Evolutionary conservation across 2,888 invertebrate species (phyloP), one percentile per base, ranked within the genome.

Genomic region (Priocnemis perturbator): DNA sequence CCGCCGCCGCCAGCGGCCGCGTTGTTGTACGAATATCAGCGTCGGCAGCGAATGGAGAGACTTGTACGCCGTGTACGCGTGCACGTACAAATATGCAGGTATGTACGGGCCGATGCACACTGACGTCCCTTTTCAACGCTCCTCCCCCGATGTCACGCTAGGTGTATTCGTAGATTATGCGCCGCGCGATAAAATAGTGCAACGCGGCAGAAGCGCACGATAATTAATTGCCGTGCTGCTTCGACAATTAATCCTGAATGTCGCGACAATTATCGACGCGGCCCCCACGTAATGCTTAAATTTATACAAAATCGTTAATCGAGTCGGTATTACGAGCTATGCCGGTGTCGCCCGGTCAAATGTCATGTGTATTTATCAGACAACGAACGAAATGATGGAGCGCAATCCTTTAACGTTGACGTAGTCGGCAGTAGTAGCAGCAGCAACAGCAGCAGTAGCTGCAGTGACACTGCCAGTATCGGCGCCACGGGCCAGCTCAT

Each of bases 211-310:
- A 45, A 69, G 26, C 63, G 37, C 37, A 9, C 37, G 76, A 78
- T 76, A 73, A 79, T 78, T 80, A 79, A 79, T 77, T 73, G 73
- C 67, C 60, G 57, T 71, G 80, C 69, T 75, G 67, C 67, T 53
- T 80, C 60, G 68, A 73, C 78, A 71, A 80, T 79, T 79, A 75
- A 76, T 71, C 69, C 63, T 53, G 72, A 76, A 76, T 71, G 68
- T 66, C 56, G 71, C 68, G 69, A 71, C 71, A 73, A 79, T 79
- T 77, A 75, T 73, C 64, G 30, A 53, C 57, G 58, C 59, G 58
- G 17, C 20, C 50, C 19, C 60, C 47, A 55, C 57, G 57, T 30
- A 44, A 69, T 58, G 64, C 30, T 59, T 47, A 26, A 63, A 67
- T 59, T 69, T 69, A 67, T 60, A 67, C 58, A 67, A 61, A 67